Evolutionary conservation across 2,113 vertebrate species (phyloP).

Genomic region (Pandion haliaetus): DNA sequence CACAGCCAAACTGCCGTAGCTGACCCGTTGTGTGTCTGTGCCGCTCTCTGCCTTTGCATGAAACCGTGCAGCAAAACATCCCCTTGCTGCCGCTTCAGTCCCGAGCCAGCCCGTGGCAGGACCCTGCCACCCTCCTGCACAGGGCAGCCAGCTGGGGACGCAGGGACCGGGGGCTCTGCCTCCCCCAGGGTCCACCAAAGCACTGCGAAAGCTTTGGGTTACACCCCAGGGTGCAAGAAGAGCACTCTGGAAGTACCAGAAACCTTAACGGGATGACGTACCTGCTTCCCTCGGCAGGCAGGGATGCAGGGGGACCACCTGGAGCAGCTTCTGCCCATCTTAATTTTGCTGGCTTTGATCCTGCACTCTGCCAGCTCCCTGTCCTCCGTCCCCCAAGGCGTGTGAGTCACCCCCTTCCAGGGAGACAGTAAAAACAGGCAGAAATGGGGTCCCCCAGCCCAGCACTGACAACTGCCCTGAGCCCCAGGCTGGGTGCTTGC

Average conservation of each 20-base stretch:
- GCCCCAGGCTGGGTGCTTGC: neutral
- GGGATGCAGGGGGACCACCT: neutral
- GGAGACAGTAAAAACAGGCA: neutral
- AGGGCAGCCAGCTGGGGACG: accelerated
- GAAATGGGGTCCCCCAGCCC: neutral
- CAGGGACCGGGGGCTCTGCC: neutral
- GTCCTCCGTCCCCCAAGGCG: neutral
- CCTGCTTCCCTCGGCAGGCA: neutral
- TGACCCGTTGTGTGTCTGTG: neutral
- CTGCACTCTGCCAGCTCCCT: neutral
- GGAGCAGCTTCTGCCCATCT: neutral
- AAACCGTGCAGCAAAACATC: neutral
- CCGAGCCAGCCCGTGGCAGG: neutral
- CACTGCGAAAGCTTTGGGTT: neutral
- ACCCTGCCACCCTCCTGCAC: neutral
- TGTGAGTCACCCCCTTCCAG: neutral
- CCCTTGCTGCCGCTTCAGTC: neutral
- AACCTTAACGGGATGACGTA: too few relatives aligned
- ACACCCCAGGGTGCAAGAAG: neutral
- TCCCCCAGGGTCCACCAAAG: neutral
- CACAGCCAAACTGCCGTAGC: neutral
- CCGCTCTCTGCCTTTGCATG: neutral
- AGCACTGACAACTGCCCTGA: too few relatives aligned
- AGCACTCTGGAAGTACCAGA: neutral
- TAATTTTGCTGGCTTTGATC: neutral